These are phyloP conservation scores for Dyspetes luteomarginatus DNA, from an alignment of 2,888 invertebrate genomes.

Conservation along the genomic window DNA sequence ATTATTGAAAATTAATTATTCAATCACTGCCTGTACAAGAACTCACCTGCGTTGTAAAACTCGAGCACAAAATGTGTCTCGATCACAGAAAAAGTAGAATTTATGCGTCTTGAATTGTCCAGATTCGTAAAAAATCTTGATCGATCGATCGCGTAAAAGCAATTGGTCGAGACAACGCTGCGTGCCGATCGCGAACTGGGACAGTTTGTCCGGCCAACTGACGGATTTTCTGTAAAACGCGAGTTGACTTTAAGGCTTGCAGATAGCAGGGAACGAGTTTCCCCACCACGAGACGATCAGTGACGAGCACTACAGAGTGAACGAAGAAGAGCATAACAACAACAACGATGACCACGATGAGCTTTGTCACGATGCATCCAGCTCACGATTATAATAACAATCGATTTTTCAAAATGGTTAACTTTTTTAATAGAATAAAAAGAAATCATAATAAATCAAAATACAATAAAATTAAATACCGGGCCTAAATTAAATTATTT, in stretches of 20 bases:
- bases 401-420: neutral
- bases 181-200: conserved; percentile 31
- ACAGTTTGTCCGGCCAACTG: conserved; percentile 50
- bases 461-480: no score
- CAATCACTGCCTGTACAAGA: no score
- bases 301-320: neutral
- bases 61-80: neutral
- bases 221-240: conserved; percentile 47
- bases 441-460: no score
- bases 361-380: neutral
- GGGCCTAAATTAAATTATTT: neutral
- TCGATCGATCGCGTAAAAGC: neutral
- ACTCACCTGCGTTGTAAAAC: conserved; percentile 33
- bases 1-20: no score
- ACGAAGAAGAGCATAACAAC: neutral
- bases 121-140: neutral
- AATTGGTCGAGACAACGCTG: neutral
- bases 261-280: conserved; percentile 51
- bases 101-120: neutral
- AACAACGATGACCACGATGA: neutral
- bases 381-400: neutral
- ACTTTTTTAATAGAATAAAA: no score
- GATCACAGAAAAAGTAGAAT: neutral
- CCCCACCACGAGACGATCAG: conserved; percentile 41
- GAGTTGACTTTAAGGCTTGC: conserved; percentile 47